Base-by-base conservation (phyloP, 2,113 vertebrate species). In the Rattus norvegicus region DNA sequence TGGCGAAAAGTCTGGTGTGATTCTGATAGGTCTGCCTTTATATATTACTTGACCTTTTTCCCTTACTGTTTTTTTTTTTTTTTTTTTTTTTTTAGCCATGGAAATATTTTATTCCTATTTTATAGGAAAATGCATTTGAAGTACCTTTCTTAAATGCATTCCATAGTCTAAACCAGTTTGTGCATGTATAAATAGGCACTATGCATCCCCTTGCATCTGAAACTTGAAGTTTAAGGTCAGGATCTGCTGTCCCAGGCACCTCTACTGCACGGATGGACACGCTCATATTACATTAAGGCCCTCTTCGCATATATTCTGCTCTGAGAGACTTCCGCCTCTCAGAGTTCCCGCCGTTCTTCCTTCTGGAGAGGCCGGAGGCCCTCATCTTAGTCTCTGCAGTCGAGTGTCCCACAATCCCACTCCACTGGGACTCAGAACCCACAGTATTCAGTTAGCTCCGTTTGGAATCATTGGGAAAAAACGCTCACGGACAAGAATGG, bases 401-500 rank as follows among this genome's bases (percentile, higher is more conserved):
- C 69, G 76, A 95, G 91, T 94, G 77, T 89, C 72, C 81, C 30
- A 12, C 73, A 94, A 96, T 96, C 95, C 73, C 86, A 95, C 77
- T 91, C 95, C 94, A 97, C 86, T 91, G 2, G 97, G 90, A 80
- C 56, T 63, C 95, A 95, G 75, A 43, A 43, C 43, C 92, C 92
- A 94, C 43, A 97, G n/a, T n/a, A n/a, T n/a, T n/a, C n/a, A n/a
- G 96, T 97, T 97, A 85, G n/a, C 49, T 96, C 33, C 97, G 47
- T 95, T 96, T 93, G 97, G 88, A 96, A 93, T 96, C 73, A 94
- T 94, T 92, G 85, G 90, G 96, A 93, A 96, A 97, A 88, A 49
- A 73, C 95, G 93, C 52, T 93, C 61, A 80, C 88, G 93, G 88
- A 39, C 80, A 96, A 92, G 92, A 93, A 95, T 47, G 92, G 26